Base-by-base conservation (phyloP, 2,113 vertebrate genomes). In the Clupea harengus region DNA sequence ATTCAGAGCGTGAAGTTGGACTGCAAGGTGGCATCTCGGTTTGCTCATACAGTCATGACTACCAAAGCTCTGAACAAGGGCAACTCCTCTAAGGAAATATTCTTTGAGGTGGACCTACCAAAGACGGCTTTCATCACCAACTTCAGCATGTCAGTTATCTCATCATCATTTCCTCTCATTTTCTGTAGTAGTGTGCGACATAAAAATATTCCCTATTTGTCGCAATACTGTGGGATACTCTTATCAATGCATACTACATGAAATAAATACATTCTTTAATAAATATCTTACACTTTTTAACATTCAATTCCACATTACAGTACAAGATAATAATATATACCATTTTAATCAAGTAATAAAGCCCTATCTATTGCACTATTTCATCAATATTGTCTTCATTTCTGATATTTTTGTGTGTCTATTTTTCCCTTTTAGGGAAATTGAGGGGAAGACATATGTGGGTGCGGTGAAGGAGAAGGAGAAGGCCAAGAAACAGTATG, bases 111-210 rank as follows among this genome's bases (percentile, higher is more conserved):
- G 92, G 97, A 99, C 0, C 94, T 99, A 32, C 98, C 98, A 39
- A 99, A 97, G 86, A 97, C 96, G 0, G 97, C 97, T 85, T 99
- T 99, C 93, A 99, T 99, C 93, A 96, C 96, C 86, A 97, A 97
- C 94, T 99, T 99, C 90, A 97, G 93, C 96, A 97, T 99, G 98
- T 99, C 88, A 81, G 97, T 95, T 81, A 45, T 75, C 25, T 75
- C 67, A 9, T 75, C 28, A 39, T 32, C 8, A 10, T 20, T 6
- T 6, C 0, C 52, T 2, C 3, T 44, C 6, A 8, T 28, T 0
- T 25, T 11, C n/a, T 67, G n/a, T 39, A 15, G 72, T 78, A 60
- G 54, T 60, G 5, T 4, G 54, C 54, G 4, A 22, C 3, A 28
- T 78, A 1, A 28, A 72, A 25, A 72, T 15, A 3, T 64, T 64